phyloP scores from a whole-genome alignment of 2,888 invertebrate genomes.

The Amiota communis region DNA sequence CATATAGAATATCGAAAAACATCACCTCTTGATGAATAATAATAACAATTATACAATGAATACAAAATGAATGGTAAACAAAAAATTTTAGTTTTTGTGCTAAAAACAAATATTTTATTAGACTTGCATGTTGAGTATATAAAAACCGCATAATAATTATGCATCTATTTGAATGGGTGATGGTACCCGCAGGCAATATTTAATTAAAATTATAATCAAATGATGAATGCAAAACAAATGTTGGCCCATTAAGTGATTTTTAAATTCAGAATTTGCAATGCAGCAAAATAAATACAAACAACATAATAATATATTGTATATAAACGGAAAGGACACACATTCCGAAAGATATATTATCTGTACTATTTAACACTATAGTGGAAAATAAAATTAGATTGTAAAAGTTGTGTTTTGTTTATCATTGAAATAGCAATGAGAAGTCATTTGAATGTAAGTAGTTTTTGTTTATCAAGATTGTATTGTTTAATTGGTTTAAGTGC shows the following conservation, averaged over 20 bases:
- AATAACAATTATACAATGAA: background rate
- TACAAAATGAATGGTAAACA: background rate
- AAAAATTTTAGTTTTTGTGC: background rate
- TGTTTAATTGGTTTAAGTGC: too few species aligned
- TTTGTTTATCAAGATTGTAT: too few species aligned
- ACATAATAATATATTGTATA: background rate
- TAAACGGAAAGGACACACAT: too few species aligned
- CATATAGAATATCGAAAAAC: too few species aligned
- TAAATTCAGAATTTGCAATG: background rate
- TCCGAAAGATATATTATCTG: too few species aligned
- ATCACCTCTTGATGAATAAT: background rate
- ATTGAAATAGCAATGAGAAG: too few species aligned
- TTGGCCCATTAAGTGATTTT: background rate
- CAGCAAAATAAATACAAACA: background rate
- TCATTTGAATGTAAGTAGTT: too few species aligned
- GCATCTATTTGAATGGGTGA: background rate
- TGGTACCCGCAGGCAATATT: background rate
- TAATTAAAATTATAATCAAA: slow-evolving; percentile 14
- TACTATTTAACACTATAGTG: background rate
- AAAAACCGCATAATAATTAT: slow-evolving; percentile 14
- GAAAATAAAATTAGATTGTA: background rate
- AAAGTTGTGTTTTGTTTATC: too few species aligned
- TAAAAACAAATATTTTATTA: background rate
- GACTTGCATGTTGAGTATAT: background rate
- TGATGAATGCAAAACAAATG: slow-evolving; percentile 5